phyloP scores from a whole-genome alignment of 2,797 vertebrate species.

The Onychomys torridus region DNA sequence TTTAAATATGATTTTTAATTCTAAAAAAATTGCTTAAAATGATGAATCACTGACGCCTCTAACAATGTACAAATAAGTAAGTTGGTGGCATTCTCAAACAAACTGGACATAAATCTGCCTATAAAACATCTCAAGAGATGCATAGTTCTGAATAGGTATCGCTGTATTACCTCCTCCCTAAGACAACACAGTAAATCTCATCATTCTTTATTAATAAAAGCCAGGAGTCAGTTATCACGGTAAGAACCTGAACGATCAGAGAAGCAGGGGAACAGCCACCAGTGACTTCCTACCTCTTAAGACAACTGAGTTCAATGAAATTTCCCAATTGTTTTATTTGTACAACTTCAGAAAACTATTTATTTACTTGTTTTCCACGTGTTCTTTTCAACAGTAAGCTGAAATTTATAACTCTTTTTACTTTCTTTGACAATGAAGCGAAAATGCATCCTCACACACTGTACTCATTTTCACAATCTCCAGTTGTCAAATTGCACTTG shows the following conservation, averaged over 20 bases:
- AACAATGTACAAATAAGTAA: conserved; percentile 36
- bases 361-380: not conserved
- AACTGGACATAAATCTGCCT: conserved; percentile 39
- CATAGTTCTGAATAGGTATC: not conserved
- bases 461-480: conserved; percentile 36
- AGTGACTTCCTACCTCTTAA: not conserved
- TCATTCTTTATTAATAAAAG: too few relatives aligned
- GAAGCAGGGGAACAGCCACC: too few relatives aligned
- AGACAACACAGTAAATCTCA: not conserved
- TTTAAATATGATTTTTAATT: conserved; percentile 37
- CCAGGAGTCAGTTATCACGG: too few relatives aligned
- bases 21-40: not conserved
- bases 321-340: not conserved
- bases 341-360: conserved; percentile 50
- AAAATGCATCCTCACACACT: conserved; percentile 35
- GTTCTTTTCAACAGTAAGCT: not conserved
- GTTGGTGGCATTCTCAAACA: conserved; percentile 58
- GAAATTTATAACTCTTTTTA: not conserved
- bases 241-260: too few relatives aligned
- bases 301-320: conserved; percentile 16
- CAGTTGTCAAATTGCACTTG: not conserved
- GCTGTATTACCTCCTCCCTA: not conserved
- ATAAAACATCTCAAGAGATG: conserved; percentile 46
- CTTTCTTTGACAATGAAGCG: conserved; percentile 17
- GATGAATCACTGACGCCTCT: not conserved